These are phyloP conservation scores for Stegodyphus dumicola DNA, from an alignment of 1,140 invertebrate genomes.

Conservation along the genomic window DNA sequence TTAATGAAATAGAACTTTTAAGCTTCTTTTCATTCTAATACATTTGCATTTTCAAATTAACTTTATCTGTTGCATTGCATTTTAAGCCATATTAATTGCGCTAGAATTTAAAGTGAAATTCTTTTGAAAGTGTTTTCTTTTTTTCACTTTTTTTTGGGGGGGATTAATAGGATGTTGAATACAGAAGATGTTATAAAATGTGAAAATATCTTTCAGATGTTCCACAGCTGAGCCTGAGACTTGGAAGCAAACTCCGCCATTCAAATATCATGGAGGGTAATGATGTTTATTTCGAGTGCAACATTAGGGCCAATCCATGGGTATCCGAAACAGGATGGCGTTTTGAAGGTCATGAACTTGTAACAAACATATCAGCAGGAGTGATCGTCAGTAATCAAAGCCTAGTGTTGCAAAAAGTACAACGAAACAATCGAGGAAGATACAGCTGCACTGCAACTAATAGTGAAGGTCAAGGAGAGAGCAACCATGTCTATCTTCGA, in stretches of 20 bases:
- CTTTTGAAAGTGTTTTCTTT: too few species aligned
- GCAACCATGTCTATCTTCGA: constrained; percentile 64
- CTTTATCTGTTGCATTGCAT: too few species aligned
- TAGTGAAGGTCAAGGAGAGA: constrained; percentile 72
- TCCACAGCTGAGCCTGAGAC: constrained; percentile 56
- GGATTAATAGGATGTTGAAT: too few species aligned
- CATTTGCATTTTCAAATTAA: too few species aligned
- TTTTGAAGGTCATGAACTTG: constrained; percentile 74
- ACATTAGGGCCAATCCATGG: constrained; percentile 86
- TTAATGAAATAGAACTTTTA: too few species aligned
- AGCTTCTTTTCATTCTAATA: too few species aligned
- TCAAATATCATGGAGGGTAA: constrained; percentile 73
- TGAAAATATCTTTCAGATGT: constrained; percentile 41
- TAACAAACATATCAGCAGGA: constrained; percentile 76
- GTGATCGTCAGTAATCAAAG: constrained; percentile 84
- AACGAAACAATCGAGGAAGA: constrained; percentile 69
- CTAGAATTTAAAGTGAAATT: too few species aligned
- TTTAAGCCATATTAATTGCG: too few species aligned
- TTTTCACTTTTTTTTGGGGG: too few species aligned
- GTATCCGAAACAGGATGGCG: constrained; percentile 84
- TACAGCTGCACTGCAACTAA: constrained; percentile 79
- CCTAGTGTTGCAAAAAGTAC: constrained; percentile 81
- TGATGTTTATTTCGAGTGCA: constrained; percentile 90
- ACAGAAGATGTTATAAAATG: too few species aligned
- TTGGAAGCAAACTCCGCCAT: constrained; percentile 61